Evolutionary conservation across 2,797 vertebrate species (phyloP).

Genomic region (Clamator glandarius): DNA sequence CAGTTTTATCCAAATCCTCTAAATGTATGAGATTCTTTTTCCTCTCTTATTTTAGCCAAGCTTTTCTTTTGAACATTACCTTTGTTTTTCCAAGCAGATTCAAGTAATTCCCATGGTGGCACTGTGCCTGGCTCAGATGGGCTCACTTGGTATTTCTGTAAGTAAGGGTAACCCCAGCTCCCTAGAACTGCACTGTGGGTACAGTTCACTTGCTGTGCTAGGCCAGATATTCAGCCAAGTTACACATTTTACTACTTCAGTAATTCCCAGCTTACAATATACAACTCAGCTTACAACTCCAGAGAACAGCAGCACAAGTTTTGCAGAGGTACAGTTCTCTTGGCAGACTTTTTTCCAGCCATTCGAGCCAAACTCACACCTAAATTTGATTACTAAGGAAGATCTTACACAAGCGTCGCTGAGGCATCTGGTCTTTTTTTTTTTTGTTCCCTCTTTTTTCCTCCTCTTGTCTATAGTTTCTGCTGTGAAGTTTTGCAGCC

Average conservation of each 20-base stretch:
- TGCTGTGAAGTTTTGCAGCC: background rate
- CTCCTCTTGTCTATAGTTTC: background rate
- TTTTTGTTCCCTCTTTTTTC: fast-evolving
- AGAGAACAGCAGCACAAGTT: background rate
- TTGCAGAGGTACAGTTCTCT: background rate
- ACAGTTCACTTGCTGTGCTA: background rate
- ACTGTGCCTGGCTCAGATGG: background rate
- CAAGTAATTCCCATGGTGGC: fast-evolving
- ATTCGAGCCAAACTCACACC: background rate
- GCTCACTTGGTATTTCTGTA: background rate
- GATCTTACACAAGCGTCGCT: background rate
- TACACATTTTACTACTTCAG: background rate
- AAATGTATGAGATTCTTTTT: background rate
- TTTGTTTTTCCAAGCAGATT: background rate
- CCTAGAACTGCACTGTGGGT: background rate
- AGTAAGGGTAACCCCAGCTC: background rate
- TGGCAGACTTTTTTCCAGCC: background rate
- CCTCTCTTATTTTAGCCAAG: background rate
- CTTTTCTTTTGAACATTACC: background rate
- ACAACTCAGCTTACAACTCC: background rate
- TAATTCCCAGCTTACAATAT: background rate
- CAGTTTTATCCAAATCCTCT: background rate
- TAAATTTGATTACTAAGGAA: background rate
- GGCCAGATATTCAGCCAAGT: background rate
- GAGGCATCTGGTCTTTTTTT: background rate